A percentile compares a stretch with the other conserved stretches of the same genome.
Evolutionary conservation across 2,113 vertebrate genomes (phyloP).

Genomic region (Ammodramus savannarum): DNA sequence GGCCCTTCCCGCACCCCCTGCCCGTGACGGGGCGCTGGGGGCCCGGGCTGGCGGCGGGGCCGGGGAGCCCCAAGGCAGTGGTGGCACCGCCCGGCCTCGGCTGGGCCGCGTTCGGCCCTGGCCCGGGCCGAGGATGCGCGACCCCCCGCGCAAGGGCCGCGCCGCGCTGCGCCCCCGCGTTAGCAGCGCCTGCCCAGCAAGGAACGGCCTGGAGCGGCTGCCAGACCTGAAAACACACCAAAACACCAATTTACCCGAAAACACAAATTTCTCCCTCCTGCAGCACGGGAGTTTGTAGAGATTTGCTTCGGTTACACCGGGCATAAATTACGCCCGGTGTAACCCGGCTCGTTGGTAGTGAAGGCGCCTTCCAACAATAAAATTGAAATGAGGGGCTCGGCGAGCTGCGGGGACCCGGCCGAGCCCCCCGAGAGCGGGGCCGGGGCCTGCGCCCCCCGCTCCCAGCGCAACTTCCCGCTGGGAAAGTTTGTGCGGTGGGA

Average conservation of each 20-base stretch:
- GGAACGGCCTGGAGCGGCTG: not conserved
- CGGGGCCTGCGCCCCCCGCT: not conserved
- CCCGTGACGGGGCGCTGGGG: not conserved
- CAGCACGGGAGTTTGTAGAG: not conserved
- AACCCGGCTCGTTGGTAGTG: not conserved
- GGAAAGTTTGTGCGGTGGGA: conserved; percentile 1
- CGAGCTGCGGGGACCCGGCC: not conserved
- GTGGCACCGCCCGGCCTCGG: not conserved
- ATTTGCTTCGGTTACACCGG: not conserved
- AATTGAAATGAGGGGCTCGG: not conserved
- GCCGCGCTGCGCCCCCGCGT: not conserved
- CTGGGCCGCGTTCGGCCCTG: not conserved
- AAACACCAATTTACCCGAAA: not conserved
- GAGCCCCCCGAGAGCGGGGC: not conserved
- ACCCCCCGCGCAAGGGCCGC: not conserved
- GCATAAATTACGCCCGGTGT: not conserved
- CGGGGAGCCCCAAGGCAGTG: not conserved
- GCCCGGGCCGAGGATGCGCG: not conserved
- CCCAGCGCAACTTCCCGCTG: not conserved
- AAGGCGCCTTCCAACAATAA: not conserved
- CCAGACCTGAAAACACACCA: not conserved
- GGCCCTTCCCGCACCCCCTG: not conserved
- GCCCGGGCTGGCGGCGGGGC: not conserved
- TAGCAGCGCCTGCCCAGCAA: too few relatives aligned
- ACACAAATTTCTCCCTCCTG: not conserved